Conservation (phyloP, 1,140 invertebrate species). For the Drosophila novamexicana region DNA sequence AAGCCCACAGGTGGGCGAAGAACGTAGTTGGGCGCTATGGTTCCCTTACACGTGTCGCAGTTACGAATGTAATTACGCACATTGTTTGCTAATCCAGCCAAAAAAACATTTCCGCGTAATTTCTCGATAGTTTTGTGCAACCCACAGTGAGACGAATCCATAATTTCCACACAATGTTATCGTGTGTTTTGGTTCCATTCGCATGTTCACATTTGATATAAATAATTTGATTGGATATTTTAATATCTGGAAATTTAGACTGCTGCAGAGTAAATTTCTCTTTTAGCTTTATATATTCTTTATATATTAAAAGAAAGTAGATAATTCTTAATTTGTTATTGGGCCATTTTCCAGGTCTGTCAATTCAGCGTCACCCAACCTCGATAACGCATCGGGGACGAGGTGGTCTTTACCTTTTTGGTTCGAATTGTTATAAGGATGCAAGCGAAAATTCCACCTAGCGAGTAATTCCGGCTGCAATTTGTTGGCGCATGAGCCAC, state of each 20-base stretch:
- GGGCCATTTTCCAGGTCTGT: neutral
- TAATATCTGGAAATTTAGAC: neutral
- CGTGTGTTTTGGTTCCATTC: neutral
- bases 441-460: neutral
- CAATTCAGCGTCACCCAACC: neutral
- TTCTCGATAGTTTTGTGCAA: neutral
- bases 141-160: neutral
- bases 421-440: neutral
- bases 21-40: too few relatives aligned
- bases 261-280: neutral
- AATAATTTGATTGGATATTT: neutral
- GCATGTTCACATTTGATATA: constrained; percentile 3
- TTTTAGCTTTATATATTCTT: neutral
- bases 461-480: neutral
- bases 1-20: too few relatives aligned
- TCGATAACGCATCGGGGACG: neutral
- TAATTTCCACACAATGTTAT: too few relatives aligned
- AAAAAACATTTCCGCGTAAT: neutral
- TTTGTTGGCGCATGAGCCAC: neutral
- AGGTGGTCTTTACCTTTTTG: neutral
- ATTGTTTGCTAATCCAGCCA: neutral
- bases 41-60: too few relatives aligned
- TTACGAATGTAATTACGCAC: too few relatives aligned
- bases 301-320: neutral
- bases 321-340: neutral